These are phyloP conservation scores for Burhinus bistriatus DNA, from an alignment of 2,113 vertebrate species.

Conservation along the genomic window DNA sequence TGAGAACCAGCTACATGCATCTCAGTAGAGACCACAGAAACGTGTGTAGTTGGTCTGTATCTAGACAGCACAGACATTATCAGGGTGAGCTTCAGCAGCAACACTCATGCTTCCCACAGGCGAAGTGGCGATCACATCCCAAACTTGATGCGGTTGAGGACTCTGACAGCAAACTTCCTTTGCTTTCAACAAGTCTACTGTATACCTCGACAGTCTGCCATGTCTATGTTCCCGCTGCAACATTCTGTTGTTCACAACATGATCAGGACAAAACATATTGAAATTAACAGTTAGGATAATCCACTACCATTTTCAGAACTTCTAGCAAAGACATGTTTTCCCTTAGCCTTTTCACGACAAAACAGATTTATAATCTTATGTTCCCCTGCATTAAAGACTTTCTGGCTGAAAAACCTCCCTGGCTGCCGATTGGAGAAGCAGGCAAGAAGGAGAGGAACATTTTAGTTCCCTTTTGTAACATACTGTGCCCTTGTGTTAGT, in stretches of 20 bases:
- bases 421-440: not conserved
- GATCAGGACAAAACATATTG: not conserved
- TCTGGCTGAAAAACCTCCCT: not conserved
- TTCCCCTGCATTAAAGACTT: not conserved
- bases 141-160: not conserved
- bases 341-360: not conserved
- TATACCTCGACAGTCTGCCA: not conserved
- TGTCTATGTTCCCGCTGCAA: not conserved
- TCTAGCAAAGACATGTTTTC: not conserved
- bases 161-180: not conserved
- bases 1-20: not conserved
- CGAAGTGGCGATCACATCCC: not conserved
- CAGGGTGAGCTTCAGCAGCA: not conserved
- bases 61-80: not conserved
- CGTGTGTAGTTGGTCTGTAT: rapidly evolving
- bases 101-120: not conserved
- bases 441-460: not conserved
- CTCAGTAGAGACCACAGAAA: not conserved
- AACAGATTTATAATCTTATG: not conserved
- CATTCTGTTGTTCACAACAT: not conserved
- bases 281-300: not conserved
- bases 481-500: not conserved
- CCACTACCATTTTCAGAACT: not conserved
- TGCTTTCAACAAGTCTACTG: not conserved
- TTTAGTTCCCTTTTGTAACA: not conserved